A percentile compares a stretch with the other conserved stretches of the same genome.
Evolutionary conservation across 2,888 invertebrate genomes (phyloP).

Genomic region (Pollenia labialis): DNA sequence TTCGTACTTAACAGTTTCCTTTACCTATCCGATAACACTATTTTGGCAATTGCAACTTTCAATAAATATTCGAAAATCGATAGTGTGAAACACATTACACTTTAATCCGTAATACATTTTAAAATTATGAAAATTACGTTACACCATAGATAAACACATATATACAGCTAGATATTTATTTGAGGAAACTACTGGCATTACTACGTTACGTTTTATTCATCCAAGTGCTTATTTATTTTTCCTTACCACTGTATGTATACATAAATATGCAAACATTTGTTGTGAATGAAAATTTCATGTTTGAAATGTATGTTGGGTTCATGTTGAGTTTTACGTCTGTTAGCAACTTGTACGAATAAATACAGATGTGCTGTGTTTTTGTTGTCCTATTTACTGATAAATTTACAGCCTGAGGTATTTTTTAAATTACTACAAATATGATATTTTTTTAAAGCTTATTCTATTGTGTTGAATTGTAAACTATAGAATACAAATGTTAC

Average conservation of each 20-base stretch:
- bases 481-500: slow-evolving; percentile 2
- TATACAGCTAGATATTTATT: too few relatives aligned
- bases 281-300: slow-evolving; percentile 45
- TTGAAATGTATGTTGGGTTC: slow-evolving; percentile 37
- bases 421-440: slow-evolving; percentile 64
- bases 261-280: neutral
- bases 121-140: too few relatives aligned
- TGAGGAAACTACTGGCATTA: too few relatives aligned
- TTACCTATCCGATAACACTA: too few relatives aligned
- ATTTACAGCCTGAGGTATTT: slow-evolving; percentile 58
- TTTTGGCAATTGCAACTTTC: too few relatives aligned
- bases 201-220: neutral
- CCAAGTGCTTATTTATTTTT: neutral
- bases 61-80: too few relatives aligned
- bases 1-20: too few relatives aligned
- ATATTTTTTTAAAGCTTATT: slow-evolving; percentile 49
- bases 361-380: slow-evolving; percentile 15
- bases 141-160: too few relatives aligned
- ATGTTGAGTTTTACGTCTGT: slow-evolving; percentile 42
- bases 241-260: slow-evolving; percentile 24
- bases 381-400: slow-evolving; percentile 52
- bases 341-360: slow-evolving; percentile 44
- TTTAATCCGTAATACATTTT: too few relatives aligned
- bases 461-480: slow-evolving; percentile 25
- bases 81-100: too few relatives aligned